Evolutionary conservation across 2,888 invertebrate species (phyloP).

Genomic region (Amaurobius ferox): DNA sequence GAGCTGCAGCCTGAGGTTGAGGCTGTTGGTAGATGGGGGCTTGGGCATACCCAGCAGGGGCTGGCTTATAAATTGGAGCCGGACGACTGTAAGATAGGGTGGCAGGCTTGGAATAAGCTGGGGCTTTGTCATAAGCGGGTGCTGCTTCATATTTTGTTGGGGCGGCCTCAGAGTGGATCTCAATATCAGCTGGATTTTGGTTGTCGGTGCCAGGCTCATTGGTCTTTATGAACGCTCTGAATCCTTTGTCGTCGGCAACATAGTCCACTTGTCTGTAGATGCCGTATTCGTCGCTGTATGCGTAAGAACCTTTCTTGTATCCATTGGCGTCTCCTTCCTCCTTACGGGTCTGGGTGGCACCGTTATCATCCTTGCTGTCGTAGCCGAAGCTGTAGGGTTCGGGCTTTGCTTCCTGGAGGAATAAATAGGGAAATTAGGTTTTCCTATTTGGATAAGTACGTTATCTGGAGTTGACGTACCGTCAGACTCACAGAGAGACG

Average conservation of each 20-base stretch:
- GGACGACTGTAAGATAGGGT: slow-evolving; percentile 2
- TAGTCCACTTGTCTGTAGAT: slow-evolving; percentile 72
- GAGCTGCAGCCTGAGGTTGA: no score
- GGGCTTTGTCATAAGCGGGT: slow-evolving; percentile 26
- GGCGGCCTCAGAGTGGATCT: slow-evolving; percentile 40
- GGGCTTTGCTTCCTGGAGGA: slow-evolving; percentile 59
- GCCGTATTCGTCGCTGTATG: slow-evolving; percentile 72
- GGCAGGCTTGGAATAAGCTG: slow-evolving; percentile 8
- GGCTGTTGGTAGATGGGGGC: not conserved
- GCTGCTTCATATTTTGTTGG: not conserved
- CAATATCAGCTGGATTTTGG: slow-evolving; percentile 50
- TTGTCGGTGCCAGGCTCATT: slow-evolving; percentile 73
- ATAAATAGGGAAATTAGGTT: no score
- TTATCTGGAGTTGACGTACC: no score
- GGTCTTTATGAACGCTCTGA: slow-evolving; percentile 72
- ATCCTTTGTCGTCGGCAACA: slow-evolving; percentile 72
- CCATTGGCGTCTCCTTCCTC: slow-evolving; percentile 73
- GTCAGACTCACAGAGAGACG: no score
- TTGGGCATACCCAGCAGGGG: slow-evolving; percentile 23
- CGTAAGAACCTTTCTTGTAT: slow-evolving; percentile 73
- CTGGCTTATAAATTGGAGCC: slow-evolving; percentile 32
- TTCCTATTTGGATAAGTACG: no score
- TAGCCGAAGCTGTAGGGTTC: slow-evolving; percentile 73
- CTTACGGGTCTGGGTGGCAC: slow-evolving; percentile 58
- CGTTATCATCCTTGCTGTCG: slow-evolving; percentile 72